Percentiles rank a stretch among this genome's conserved stretches.
phyloP scores from a whole-genome alignment of 2,113 vertebrate genomes.

The Xenopus tropicalis region UCB_Xtro_10.0 CM004443.2:131087001-131087500 shows the following conservation, averaged over 20 bases:
- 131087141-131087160: background rate
- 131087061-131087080: no score
- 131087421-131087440: slow-evolving; percentile 44
- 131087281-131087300: slow-evolving; percentile 30
- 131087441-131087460: slow-evolving; percentile 34
- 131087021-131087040: no score
- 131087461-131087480: slow-evolving; percentile 39
- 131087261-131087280: slow-evolving; percentile 34
- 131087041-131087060: no score
- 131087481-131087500: slow-evolving; percentile 18
- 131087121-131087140: no score
- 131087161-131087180: slow-evolving; percentile 20
- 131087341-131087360: slow-evolving; percentile 33
- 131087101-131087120: no score
- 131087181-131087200: slow-evolving; percentile 9
- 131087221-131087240: slow-evolving; percentile 13
- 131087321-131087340: slow-evolving; percentile 43
- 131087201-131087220: slow-evolving; percentile 20
- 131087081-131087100: no score
- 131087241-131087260: slow-evolving; percentile 32
- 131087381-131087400: slow-evolving; percentile 34
- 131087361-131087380: slow-evolving; percentile 46
- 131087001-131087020: no score
- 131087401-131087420: slow-evolving; percentile 43
- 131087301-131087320: slow-evolving; percentile 42